Evolutionary conservation across 1,140 invertebrate species (phyloP).

Genomic region (Telenomus remus): DNA sequence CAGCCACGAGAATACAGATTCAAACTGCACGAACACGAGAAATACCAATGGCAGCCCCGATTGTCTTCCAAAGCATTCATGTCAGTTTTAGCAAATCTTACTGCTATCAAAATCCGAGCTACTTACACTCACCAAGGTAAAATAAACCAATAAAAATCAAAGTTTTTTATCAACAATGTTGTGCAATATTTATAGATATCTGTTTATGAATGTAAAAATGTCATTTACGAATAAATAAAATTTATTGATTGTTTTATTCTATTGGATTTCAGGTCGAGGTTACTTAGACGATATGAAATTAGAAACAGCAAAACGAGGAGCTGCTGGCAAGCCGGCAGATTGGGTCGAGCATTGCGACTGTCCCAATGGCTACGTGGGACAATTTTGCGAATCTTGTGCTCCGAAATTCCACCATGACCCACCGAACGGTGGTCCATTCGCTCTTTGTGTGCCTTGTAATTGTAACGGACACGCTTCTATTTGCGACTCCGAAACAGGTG

Average conservation of each 20-base stretch:
- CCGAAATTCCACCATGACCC: conserved; percentile 94
- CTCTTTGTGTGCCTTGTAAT: conserved; percentile 94
- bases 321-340: conserved; percentile 85
- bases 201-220: no score
- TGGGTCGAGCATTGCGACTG: conserved; percentile 98
- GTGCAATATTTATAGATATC: no score
- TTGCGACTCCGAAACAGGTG: conserved; percentile 95
- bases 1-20: conserved; percentile 86
- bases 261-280: conserved; percentile 80
- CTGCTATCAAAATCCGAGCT: conserved; percentile 93
- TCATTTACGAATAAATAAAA: no score
- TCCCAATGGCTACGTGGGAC: conserved; percentile 92
- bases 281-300: conserved; percentile 92
- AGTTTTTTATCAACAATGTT: no score
- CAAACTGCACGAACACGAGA: conserved; percentile 90
- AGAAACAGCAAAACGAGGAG: conserved; percentile 88
- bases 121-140: conserved; percentile 87
- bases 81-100: conserved; percentile 93
- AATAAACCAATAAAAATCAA: conserved; percentile 1
- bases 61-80: conserved; percentile 91
- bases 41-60: conserved; percentile 94
- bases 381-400: conserved; percentile 98
- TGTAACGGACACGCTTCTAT: conserved; percentile 97
- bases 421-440: conserved; percentile 92
- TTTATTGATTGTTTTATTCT: conserved; percentile 6